These are phyloP conservation scores for Siphlonurus alternatus DNA, from an alignment of 2,888 invertebrate species.

Conservation along the genomic window DNA sequence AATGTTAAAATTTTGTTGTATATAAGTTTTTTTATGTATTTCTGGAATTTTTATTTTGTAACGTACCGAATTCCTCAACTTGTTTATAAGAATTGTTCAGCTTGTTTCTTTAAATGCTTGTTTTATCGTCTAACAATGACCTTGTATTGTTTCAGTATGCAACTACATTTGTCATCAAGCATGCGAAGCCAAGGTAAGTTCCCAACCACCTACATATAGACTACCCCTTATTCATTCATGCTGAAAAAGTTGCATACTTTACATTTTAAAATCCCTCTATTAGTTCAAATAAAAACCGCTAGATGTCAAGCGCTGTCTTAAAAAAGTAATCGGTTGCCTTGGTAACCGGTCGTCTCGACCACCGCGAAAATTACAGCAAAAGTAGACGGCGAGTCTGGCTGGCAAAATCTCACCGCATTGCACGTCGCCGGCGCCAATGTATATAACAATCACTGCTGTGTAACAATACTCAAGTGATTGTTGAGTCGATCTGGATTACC, in stretches of 20 bases:
- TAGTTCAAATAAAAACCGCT: not conserved
- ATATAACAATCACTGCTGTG: not conserved
- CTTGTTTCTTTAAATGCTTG: too few relatives aligned
- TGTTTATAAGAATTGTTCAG: too few relatives aligned
- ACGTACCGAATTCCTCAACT: constrained; percentile 8
- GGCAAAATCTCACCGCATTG: not conserved
- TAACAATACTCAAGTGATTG: too few relatives aligned
- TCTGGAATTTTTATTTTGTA: not conserved
- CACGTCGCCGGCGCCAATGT: not conserved
- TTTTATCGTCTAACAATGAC: too few relatives aligned
- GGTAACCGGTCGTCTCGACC: not conserved
- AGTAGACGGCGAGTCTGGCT: not conserved
- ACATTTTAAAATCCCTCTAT: not conserved
- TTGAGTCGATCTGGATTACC: too few relatives aligned
- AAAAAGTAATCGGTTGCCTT: not conserved
- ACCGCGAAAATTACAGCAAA: not conserved
- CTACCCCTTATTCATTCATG: not conserved
- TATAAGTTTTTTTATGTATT: not conserved
- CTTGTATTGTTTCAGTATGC: constrained; percentile 42
- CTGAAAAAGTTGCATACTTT: not conserved
- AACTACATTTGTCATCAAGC: constrained; percentile 64
- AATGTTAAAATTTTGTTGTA: not conserved
- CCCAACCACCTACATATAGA: not conserved
- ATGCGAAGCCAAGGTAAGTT: constrained; percentile 59
- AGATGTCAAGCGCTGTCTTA: not conserved